Evolutionary conservation across 1,140 invertebrate genomes (phyloP), one percentile per base, ranked within the genome.

Genomic region (Calycopis cecrops): DNA sequence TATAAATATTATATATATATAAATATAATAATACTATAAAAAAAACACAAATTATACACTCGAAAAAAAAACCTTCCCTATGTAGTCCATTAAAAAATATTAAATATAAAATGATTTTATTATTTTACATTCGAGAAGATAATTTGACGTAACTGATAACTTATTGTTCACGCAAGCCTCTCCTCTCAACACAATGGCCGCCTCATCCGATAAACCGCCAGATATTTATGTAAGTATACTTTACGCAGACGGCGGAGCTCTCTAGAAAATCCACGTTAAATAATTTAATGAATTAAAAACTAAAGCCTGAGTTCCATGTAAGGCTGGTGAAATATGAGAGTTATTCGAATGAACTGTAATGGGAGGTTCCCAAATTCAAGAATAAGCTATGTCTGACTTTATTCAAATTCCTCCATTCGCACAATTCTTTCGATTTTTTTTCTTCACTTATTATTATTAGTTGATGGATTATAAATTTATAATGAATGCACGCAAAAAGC

Each of bases 151-250:
- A 10, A 12, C 12, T 49, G 6, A 14, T n/a, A 48, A 33, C 28
- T 11, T 48, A 28, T 62, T 67, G 54, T 61, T 58, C 53, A 55
- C 52, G 52, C 55, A 47, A 62, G 60, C 40, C 52, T 56, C 55
- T 51, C 57, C 49, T 53, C 65, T 62, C 42, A 38, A 21, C 64
- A 58, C 60, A 48, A 52, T 53, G 55, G 52, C 49, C 17, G 34
- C 64, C 65, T 62, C 65, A 70, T 60, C 14, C 58, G 63, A 72
- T 72, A 67, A 63, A 67, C 55, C 67, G 59, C 58, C 47, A 57
- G 57, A 75, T 79, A 77, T 77, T 80, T 77, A 77, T 70, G 74
- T n/a, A n/a, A n/a, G n/a, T 64, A 73, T 72, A 69, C 74, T 80
- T 80, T 80, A 77, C 76, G 71, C 77, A 69, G 59, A 63, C 60